Conservation (phyloP, 2,888 invertebrate species). For the Thalpophila matura region DNA sequence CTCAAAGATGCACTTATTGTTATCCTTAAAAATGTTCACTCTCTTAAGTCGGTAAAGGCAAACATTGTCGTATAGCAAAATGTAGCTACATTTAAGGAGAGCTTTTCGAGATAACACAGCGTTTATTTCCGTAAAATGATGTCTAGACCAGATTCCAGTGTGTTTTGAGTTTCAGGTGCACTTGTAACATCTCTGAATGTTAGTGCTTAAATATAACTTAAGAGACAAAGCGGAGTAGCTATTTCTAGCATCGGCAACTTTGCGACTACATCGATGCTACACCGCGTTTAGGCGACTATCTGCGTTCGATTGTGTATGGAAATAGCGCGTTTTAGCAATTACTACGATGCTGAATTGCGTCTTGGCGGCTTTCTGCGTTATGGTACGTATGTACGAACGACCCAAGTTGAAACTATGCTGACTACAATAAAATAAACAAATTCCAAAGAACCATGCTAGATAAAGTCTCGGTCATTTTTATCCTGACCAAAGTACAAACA, state of each 20-base stretch:
- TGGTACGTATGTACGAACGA: no score
- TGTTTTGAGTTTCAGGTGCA: neutral
- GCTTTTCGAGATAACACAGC: neutral
- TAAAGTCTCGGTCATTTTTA: neutral
- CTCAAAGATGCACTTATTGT: constrained; percentile 14
- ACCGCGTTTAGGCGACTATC: no score
- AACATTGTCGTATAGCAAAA: constrained; percentile 23
- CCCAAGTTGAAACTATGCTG: no score
- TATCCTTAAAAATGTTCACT: constrained; percentile 20
- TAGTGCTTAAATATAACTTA: neutral
- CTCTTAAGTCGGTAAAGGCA: neutral
- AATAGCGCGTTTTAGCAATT: no score
- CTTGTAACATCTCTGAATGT: neutral
- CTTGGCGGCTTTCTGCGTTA: no score
- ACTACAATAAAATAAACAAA: no score
- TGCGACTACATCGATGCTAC: no score
- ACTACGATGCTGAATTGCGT: no score
- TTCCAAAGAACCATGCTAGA: no score
- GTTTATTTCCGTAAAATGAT: constrained; percentile 16
- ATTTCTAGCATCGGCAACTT: no score
- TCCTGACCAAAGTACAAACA: neutral
- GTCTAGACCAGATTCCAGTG: constrained; percentile 47
- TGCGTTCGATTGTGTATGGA: no score
- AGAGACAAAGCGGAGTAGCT: no score
- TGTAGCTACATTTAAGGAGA: neutral